These are phyloP conservation scores for Megalonaias nervosa DNA, from an alignment of 1,140 invertebrate genomes.

Conservation along the genomic window DNA sequence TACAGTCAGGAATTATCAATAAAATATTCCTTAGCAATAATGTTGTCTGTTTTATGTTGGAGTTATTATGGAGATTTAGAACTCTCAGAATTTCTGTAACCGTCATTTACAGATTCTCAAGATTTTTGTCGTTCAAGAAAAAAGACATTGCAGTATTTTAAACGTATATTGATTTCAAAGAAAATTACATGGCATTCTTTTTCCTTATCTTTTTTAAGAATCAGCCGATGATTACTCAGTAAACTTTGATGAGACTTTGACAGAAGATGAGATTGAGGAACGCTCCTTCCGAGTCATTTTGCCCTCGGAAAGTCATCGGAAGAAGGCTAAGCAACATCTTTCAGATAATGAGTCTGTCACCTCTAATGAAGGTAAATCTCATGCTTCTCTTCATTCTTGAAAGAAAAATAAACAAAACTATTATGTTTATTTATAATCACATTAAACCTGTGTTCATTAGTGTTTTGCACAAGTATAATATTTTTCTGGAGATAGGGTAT, in stretches of 20 bases:
- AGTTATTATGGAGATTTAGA: no score
- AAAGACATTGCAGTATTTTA: no score
- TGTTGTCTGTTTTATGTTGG: no score
- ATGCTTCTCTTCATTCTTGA: background rate
- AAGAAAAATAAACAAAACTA: background rate
- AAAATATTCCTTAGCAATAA: no score
- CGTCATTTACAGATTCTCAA: no score
- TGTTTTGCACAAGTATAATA: no score
- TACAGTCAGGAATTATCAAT: no score
- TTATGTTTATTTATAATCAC: background rate
- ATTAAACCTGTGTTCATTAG: background rate
- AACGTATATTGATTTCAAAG: no score
- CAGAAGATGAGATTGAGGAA: constrained; percentile 68
- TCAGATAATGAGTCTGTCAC: constrained; percentile 54
- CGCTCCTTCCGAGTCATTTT: constrained; percentile 62
- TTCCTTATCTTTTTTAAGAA: constrained; percentile 23
- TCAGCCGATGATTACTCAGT: constrained; percentile 56
- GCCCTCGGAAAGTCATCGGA: constrained; percentile 67
- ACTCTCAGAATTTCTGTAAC: no score
- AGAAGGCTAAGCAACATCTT: constrained; percentile 57
- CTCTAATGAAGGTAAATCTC: constrained; percentile 48
- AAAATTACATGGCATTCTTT: no score
- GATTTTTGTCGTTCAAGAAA: no score
- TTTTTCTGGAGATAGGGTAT: no score
- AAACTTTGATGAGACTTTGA: constrained; percentile 63